A percentile compares a stretch with the other conserved stretches of the same genome.
These are phyloP conservation scores for Zootoca vivipara DNA, from an alignment of 2,113 vertebrate species.

Conservation along the genomic window DNA sequence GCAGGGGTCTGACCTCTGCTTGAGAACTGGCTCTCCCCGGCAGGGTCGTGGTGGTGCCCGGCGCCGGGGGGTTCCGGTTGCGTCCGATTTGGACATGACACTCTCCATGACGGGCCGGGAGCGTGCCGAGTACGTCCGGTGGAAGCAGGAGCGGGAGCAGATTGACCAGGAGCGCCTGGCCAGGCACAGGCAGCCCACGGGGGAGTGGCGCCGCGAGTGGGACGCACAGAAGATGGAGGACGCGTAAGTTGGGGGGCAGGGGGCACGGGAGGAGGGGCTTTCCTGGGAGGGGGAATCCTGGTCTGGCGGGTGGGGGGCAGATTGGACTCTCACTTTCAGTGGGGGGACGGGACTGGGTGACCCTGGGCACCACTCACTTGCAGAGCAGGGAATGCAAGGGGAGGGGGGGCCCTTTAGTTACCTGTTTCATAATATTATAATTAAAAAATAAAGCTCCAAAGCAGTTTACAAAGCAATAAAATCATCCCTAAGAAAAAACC, in stretches of 20 bases:
- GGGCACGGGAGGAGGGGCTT: not conserved
- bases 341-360: too few species aligned
- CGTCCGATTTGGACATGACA: slow-evolving; percentile 81
- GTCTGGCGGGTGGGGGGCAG: too few species aligned
- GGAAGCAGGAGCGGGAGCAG: slow-evolving; percentile 92
- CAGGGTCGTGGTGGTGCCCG: slow-evolving; percentile 51
- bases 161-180: slow-evolving; percentile 90
- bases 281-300: too few species aligned
- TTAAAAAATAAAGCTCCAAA: too few species aligned
- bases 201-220: slow-evolving; percentile 93
- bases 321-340: too few species aligned
- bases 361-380: too few species aligned
- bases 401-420: too few species aligned
- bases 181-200: slow-evolving; percentile 89
- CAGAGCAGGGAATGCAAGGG: too few species aligned
- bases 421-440: too few species aligned
- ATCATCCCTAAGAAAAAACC: too few species aligned
- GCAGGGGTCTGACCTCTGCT: not conserved
- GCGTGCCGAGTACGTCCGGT: slow-evolving; percentile 89
- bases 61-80: not conserved
- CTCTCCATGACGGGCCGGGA: slow-evolving; percentile 94
- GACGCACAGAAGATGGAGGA: slow-evolving; percentile 89
- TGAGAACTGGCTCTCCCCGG: not conserved
- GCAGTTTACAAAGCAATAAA: too few species aligned
- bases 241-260: slow-evolving; percentile 79